A percentile compares a stretch with the other conserved stretches of the same genome.
These are phyloP conservation scores for Augochlorella aurata DNA, from an alignment of 2,888 invertebrate species.

Conservation along the genomic window DNA sequence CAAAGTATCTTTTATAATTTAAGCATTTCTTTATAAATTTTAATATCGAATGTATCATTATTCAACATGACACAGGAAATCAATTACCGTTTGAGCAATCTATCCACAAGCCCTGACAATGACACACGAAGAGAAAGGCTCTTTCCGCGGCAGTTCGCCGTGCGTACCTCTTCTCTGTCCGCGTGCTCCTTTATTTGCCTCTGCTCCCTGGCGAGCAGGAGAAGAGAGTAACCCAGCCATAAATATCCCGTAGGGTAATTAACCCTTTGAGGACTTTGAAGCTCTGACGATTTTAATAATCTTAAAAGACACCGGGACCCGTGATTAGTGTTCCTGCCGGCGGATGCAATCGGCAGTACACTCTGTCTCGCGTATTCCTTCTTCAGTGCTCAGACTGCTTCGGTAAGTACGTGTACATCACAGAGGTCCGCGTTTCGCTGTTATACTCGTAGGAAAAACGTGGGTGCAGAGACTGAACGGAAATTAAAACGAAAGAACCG, in stretches of 20 bases:
- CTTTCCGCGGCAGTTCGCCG: conserved; percentile 55
- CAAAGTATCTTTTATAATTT: background rate
- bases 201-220: conserved; percentile 66
- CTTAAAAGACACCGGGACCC: conserved; percentile 77
- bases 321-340: conserved; percentile 77
- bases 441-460: conserved; percentile 48
- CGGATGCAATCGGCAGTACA: conserved; percentile 73
- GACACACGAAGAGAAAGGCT: conserved; percentile 59
- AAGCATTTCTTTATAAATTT: background rate
- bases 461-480: conserved; percentile 18
- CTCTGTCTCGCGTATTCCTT: conserved; percentile 56
- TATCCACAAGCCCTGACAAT: conserved; percentile 57
- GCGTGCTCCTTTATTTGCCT: conserved; percentile 65
- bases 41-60: conserved; percentile 26
- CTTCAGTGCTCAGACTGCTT: conserved; percentile 48
- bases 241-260: conserved; percentile 80
- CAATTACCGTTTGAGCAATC: conserved; percentile 55
- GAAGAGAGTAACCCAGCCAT: conserved; percentile 74
- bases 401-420: conserved; percentile 49
- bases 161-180: conserved; percentile 59
- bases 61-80: conserved; percentile 44
- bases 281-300: conserved; percentile 81
- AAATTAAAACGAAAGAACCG: conserved; percentile 8
- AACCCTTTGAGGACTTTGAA: conserved; percentile 81
- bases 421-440: conserved; percentile 36